phyloP scores from a whole-genome alignment of 1,140 invertebrate species.

The Camponotus pennsylvanicus region DNA sequence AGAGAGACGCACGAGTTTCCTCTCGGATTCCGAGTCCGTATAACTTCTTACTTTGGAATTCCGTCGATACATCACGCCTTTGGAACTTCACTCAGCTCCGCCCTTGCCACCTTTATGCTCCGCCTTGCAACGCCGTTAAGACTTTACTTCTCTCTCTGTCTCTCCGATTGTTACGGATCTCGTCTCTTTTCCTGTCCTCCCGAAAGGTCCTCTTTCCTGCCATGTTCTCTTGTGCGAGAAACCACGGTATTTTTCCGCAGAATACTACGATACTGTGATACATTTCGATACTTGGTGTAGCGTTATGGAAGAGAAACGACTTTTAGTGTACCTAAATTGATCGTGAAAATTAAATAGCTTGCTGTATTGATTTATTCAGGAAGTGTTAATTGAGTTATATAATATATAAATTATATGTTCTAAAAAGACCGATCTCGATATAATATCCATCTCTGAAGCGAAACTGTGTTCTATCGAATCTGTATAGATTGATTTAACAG shows the following conservation, averaged over 20 bases:
- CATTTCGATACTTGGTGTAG: conserved; percentile 30
- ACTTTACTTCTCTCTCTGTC: conserved; percentile 65
- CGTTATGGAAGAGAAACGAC: background rate
- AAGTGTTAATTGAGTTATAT: background rate
- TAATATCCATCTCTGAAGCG: background rate
- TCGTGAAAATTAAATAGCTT: background rate
- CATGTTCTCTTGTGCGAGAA: conserved; percentile 57
- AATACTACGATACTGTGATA: conserved; percentile 17
- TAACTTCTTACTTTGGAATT: conserved; percentile 82
- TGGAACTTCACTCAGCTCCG: conserved; percentile 80
- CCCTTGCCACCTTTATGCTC: conserved; percentile 82
- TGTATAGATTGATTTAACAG: no score
- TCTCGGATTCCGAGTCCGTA: conserved; percentile 71
- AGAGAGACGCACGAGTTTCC: conserved; percentile 67
- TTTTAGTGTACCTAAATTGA: background rate
- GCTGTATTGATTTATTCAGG: background rate
- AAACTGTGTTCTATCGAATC: background rate
- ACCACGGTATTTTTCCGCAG: conserved; percentile 25
- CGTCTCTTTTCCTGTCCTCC: conserved; percentile 72
- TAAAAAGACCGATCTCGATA: background rate
- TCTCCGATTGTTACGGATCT: conserved; percentile 64
- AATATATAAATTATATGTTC: background rate
- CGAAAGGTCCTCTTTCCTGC: conserved; percentile 26
- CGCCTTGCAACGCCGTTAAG: conserved; percentile 79
- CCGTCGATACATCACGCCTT: conserved; percentile 85